These are phyloP conservation scores for Myiotriccus ornatus DNA, from an alignment of 2,797 vertebrate species.

Conservation along the genomic window DNA sequence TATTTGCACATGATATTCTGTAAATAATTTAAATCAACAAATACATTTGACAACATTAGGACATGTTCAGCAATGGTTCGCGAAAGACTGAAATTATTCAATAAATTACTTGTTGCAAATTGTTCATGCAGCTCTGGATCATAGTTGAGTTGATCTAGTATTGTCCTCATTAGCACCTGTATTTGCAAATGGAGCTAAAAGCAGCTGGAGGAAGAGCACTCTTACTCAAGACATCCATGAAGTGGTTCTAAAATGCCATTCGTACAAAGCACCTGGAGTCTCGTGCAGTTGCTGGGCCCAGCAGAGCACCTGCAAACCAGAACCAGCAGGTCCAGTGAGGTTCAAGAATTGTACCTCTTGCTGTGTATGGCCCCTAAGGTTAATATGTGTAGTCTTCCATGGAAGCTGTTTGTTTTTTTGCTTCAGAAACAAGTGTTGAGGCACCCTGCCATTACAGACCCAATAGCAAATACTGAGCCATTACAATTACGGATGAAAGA, in stretches of 20 bases:
- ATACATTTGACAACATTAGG: background rate
- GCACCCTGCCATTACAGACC: background rate
- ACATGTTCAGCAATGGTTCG: background rate
- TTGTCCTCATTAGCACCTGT: background rate
- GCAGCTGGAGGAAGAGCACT: background rate
- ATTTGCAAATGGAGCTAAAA: background rate
- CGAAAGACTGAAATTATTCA: background rate
- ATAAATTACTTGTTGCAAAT: background rate
- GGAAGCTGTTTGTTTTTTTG: background rate
- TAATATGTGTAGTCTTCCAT: background rate
- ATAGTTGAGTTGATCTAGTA: background rate
- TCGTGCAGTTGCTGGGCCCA: background rate
- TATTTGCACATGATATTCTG: background rate
- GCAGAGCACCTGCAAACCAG: background rate
- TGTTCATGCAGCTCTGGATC: background rate
- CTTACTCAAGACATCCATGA: background rate
- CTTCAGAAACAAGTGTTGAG: background rate
- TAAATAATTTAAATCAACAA: conserved; percentile 28
- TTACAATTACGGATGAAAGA: background rate
- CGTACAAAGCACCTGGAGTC: background rate
- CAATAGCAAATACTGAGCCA: background rate
- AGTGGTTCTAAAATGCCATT: background rate
- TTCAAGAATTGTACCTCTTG: background rate
- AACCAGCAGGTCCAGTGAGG: rapidly evolving
- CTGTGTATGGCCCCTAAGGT: background rate